These are phyloP conservation scores for Mactra quadrangularis DNA, from an alignment of 1,140 invertebrate species.

Conservation along the genomic window DNA sequence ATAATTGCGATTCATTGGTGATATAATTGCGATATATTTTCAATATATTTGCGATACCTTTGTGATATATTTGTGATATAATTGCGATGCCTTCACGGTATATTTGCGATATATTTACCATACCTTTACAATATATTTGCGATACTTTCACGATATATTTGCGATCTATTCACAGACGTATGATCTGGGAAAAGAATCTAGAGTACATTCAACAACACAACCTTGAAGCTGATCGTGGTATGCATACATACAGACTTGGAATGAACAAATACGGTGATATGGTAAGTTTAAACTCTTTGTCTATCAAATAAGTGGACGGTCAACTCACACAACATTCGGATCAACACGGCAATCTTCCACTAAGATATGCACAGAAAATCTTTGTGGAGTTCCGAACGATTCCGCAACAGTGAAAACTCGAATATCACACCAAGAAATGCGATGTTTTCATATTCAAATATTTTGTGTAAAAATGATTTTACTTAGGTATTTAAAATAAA, in stretches of 20 bases:
- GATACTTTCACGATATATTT: background rate
- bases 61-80: background rate
- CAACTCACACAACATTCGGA: too few relatives aligned
- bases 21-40: too few relatives aligned
- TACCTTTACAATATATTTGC: background rate
- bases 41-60: background rate
- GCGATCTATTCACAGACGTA: slow-evolving; percentile 61
- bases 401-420: too few relatives aligned
- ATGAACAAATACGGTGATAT: slow-evolving; percentile 82
- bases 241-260: slow-evolving; percentile 79
- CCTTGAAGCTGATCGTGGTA: slow-evolving; percentile 85
- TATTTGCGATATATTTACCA: background rate
- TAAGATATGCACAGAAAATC: too few relatives aligned
- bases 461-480: too few relatives aligned
- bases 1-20: too few relatives aligned
- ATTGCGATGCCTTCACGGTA: background rate
- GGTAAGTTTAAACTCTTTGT: slow-evolving; percentile 65
- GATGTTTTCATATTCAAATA: too few relatives aligned
- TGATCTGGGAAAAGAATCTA: slow-evolving; percentile 74
- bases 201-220: slow-evolving; percentile 92
- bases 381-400: too few relatives aligned
- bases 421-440: too few relatives aligned
- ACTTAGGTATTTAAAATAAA: too few relatives aligned
- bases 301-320: too few relatives aligned
- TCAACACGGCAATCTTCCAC: too few relatives aligned